Percentiles rank a stretch among this genome's conserved stretches.
Evolutionary conservation across 1,140 invertebrate species (phyloP).

Genomic region (Streblospio benedicti): DNA sequence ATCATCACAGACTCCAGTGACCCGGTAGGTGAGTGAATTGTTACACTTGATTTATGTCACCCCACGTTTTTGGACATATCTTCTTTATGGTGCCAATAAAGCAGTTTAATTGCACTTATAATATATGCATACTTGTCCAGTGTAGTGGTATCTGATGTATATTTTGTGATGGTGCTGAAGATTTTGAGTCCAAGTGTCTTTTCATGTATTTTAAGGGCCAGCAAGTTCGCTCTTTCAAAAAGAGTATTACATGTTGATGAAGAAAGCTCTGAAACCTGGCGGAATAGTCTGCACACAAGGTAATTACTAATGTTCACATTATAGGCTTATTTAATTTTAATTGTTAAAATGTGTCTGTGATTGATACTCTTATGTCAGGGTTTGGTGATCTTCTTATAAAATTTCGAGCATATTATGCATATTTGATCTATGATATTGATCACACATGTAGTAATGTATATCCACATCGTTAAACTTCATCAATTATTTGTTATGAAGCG

Average conservation of each 20-base stretch:
- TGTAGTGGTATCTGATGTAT: no score
- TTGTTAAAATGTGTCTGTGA: background rate
- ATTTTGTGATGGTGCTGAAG: no score
- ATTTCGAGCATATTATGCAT: background rate
- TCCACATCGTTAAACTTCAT: background rate
- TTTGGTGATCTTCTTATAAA: background rate
- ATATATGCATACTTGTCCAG: no score
- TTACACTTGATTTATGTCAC: background rate
- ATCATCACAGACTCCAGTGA: conserved; percentile 98
- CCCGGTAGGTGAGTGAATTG: conserved; percentile 62
- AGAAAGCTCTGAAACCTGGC: conserved; percentile 66
- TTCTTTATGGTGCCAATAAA: conserved; percentile 2
- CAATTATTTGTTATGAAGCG: background rate
- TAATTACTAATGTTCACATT: conserved; percentile 22
- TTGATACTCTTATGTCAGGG: background rate
- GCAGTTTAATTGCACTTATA: no score
- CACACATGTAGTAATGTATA: background rate
- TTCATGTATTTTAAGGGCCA: conserved; percentile 49
- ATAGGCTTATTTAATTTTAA: background rate
- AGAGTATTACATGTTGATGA: conserved; percentile 80
- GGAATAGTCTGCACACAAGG: conserved; percentile 81
- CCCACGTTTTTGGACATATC: background rate
- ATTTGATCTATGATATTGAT: background rate
- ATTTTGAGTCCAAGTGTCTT: no score
- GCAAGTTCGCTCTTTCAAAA: conserved; percentile 62